Conservation (phyloP, 2,888 invertebrate genomes). For the Mesorhabditis spiculigera region DNA sequence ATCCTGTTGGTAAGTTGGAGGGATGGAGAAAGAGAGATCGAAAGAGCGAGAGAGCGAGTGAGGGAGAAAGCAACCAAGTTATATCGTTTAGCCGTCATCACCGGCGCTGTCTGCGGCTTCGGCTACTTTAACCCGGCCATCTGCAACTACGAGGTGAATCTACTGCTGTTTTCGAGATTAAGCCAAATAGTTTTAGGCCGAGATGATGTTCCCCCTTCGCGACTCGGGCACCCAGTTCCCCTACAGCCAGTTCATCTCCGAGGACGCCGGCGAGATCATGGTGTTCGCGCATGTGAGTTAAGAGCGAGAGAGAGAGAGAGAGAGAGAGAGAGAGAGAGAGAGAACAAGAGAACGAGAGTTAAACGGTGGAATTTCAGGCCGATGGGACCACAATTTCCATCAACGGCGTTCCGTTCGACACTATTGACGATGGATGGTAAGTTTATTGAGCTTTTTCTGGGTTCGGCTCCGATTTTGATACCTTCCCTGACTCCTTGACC, state of each 20-base stretch:
- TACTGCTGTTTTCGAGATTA: not conserved
- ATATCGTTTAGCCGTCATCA: not conserved
- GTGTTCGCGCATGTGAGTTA: not conserved
- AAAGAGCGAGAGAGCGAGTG: too few relatives aligned
- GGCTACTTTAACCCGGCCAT: not conserved
- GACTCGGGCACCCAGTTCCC: not conserved
- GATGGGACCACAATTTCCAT: not conserved
- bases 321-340: too few relatives aligned
- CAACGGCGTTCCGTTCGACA: not conserved
- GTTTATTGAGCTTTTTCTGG: too few relatives aligned
- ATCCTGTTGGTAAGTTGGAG: not conserved
- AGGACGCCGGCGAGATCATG: constrained; percentile 2
- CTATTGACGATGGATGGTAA: not conserved
- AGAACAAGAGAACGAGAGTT: too few relatives aligned
- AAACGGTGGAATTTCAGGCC: not conserved
- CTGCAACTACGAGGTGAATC: constrained; percentile 1
- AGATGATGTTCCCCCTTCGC: not conserved
- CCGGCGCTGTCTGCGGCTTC: constrained; percentile 5
- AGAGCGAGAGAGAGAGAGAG: too few relatives aligned
- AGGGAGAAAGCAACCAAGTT: too few relatives aligned
- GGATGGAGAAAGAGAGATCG: not conserved
- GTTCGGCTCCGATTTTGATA: too few relatives aligned
- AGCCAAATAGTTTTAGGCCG: not conserved
- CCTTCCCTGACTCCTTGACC: not conserved
- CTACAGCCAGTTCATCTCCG: constrained; percentile 1